A percentile compares a stretch with the other conserved stretches of the same genome.
Conservation (phyloP, 2,888 invertebrate species). For the Chalcis sispes region DNA sequence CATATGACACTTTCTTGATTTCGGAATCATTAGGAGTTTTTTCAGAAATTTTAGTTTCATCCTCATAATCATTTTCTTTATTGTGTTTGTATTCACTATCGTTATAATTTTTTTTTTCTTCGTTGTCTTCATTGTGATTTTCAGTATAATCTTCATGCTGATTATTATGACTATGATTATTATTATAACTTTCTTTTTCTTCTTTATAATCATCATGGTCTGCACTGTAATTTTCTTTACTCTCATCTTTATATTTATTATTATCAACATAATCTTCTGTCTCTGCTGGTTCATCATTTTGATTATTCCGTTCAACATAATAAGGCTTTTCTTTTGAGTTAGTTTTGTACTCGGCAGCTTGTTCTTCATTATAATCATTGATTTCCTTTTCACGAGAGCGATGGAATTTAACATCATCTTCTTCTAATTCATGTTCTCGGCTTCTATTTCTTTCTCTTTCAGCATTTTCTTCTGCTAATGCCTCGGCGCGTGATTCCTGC, state of each 20-base stretch:
- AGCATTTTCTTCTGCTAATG: constrained; percentile 60
- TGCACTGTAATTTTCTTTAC: background rate
- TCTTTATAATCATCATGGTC: no score
- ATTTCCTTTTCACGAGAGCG: constrained; percentile 51
- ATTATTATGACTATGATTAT: no score
- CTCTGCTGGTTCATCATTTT: constrained; percentile 7
- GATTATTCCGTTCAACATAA: constrained; percentile 32
- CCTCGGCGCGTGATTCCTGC: constrained; percentile 62
- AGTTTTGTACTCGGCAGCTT: constrained; percentile 1
- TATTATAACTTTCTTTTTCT: no score
- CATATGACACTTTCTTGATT: background rate
- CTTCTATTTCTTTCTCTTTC: constrained; percentile 56
- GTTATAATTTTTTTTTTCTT: no score
- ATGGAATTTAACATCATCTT: constrained; percentile 43
- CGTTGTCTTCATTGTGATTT: background rate
- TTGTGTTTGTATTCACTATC: constrained; percentile 11
- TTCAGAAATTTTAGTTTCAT: constrained; percentile 29
- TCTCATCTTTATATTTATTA: constrained; percentile 8
- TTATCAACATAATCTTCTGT: constrained; percentile 19
- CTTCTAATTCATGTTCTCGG: constrained; percentile 28
- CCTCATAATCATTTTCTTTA: no score
- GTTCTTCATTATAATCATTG: constrained; percentile 39
- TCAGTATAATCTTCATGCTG: background rate
- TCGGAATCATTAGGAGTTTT: background rate
- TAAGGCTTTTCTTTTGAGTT: constrained; percentile 3